A percentile compares a stretch with the other conserved stretches of the same genome.
Conservation (phyloP, 2,888 invertebrate genomes). For the Ptilodon capucinus region DNA sequence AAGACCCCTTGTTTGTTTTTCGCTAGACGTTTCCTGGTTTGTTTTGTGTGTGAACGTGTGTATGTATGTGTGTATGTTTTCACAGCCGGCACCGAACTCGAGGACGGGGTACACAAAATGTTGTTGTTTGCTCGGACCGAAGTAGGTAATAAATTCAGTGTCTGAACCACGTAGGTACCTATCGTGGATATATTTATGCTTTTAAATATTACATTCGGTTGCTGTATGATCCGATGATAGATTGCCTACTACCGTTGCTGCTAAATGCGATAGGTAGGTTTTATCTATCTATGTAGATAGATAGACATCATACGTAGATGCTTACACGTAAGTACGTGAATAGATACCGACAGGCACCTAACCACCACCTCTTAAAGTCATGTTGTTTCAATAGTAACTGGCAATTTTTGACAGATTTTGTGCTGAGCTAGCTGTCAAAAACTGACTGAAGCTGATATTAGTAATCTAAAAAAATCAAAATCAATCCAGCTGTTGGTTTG, state of each 20-base stretch:
- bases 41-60: constrained; percentile 72
- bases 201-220: constrained; percentile 32
- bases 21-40: constrained; percentile 83
- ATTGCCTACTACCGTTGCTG: constrained; percentile 7
- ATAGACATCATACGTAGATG: no score
- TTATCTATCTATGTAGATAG: no score
- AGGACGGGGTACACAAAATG: constrained; percentile 75
- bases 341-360: no score
- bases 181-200: constrained; percentile 38
- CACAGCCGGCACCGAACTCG: constrained; percentile 71
- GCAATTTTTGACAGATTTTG: no score
- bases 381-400: no score
- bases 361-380: no score
- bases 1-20: constrained; percentile 82
- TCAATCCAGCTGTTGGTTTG: no score
- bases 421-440: no score
- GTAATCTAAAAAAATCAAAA: no score
- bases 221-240: constrained; percentile 19
- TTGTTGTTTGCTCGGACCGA: constrained; percentile 70
- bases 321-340: no score
- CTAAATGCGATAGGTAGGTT: not conserved
- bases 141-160: constrained; percentile 70
- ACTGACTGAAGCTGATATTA: no score
- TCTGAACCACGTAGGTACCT: constrained; percentile 39
- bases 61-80: constrained; percentile 65